Base-by-base conservation (phyloP, 2,888 invertebrate species). In the Drosophila paranaensis region DNA sequence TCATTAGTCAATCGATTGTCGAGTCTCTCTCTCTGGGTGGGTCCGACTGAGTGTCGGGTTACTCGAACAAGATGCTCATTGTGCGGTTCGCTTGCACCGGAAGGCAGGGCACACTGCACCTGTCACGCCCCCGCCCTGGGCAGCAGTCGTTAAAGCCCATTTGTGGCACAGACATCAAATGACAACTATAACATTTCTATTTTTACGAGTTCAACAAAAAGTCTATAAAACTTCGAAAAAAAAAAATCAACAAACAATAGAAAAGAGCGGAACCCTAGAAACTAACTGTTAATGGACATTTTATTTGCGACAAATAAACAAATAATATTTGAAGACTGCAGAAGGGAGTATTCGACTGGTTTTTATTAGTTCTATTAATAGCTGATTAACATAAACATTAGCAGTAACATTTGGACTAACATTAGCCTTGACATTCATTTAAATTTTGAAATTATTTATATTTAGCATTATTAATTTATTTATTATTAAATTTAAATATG, bases 241-340 rank as follows among this genome's bases (percentile, higher is more conserved):
- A 46, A 55, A 56, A 16, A 40, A 20, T 20, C 3, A 25, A 53
- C 39, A 51, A 54, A 8, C 25, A 45, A 60, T 43, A 60, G 43
- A 45, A 63, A 42, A 33, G 40, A 69, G 68, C 50, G 48, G 69
- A 81, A 55, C 70, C 60, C 79, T 27, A 55, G 48, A 40, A 51
- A 64, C 48, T 54, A 58, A 61, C 64, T 50, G 67, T 61, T 64
- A 67, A 73, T 68, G 55, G 74, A 66, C 74, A 61, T 77, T 85
- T 84, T 81, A 88, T 88, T 85, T 86, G 88, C 72, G 78, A 81
- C 86, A 86, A 88, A 85, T 85, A 86, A 86, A 88, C 86, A 86
- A 85, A 83, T 74, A 80, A 75, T 68, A 64, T 35, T 56, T 3
- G 6, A 27, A 27, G 11, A 6, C 9, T 6, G 13, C 16, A 13